Percentiles rank a stretch among this genome's conserved stretches.
Evolutionary conservation across 2,888 invertebrate species (phyloP).

Genomic region (Alloscopus bannaensis): DNA sequence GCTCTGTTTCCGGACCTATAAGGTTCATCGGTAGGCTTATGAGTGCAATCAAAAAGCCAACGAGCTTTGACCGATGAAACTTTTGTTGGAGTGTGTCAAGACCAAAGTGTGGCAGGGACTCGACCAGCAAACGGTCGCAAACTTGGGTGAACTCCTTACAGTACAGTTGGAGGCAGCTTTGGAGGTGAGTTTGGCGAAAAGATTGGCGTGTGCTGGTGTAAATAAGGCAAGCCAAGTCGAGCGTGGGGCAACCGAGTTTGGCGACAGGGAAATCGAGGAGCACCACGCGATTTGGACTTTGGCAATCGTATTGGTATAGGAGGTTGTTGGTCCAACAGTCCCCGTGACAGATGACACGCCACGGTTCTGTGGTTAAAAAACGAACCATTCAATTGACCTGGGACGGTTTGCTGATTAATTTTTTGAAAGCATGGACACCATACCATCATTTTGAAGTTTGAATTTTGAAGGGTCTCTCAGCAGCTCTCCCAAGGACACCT

Average conservation of each 20-base stretch:
- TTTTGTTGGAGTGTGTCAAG: slow-evolving; percentile 23
- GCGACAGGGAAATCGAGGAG: slow-evolving; percentile 66
- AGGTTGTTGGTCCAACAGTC: slow-evolving; percentile 68
- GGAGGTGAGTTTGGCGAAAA: slow-evolving; percentile 28
- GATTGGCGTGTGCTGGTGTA: slow-evolving; percentile 53
- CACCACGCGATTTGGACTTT: slow-evolving; percentile 38
- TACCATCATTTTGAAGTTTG: neutral
- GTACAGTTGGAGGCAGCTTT: slow-evolving; percentile 40
- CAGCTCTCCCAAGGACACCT: neutral
- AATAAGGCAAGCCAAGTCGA: slow-evolving; percentile 63
- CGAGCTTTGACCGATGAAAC: slow-evolving; percentile 1
- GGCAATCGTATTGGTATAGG: slow-evolving; percentile 63
- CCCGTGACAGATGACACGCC: slow-evolving; percentile 61
- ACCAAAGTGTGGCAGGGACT: slow-evolving; percentile 31
- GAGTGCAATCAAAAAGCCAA: slow-evolving; percentile 11
- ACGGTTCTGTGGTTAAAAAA: slow-evolving; percentile 45
- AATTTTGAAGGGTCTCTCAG: neutral
- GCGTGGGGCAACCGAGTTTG: slow-evolving; percentile 53
- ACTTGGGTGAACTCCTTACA: slow-evolving; percentile 31
- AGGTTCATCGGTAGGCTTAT: slow-evolving; percentile 14
- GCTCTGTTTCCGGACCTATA: neutral
- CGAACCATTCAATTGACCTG: neutral
- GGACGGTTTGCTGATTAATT: too few species aligned
- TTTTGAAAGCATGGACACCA: neutral
- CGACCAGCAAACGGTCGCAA: slow-evolving; percentile 34